phyloP scores from a whole-genome alignment of 2,888 invertebrate genomes.

The Xanthostigma xanthostigma region DNA sequence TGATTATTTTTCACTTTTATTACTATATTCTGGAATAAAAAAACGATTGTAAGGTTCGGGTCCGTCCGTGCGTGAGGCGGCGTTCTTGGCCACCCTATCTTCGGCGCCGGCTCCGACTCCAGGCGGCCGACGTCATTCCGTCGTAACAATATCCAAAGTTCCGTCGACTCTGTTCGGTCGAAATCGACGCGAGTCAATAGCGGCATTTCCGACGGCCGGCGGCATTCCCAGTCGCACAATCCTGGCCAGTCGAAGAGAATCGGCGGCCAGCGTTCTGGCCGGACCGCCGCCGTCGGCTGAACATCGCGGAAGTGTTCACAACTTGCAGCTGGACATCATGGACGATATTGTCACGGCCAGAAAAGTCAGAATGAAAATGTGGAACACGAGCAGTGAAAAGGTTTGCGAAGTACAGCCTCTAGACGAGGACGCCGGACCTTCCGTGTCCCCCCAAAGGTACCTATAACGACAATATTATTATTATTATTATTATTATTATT shows the following conservation, averaged over 20 bases:
- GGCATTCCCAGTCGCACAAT: slow-evolving; percentile 29
- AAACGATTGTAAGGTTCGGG: slow-evolving; percentile 30
- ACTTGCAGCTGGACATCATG: slow-evolving; percentile 75
- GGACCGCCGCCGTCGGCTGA: slow-evolving; percentile 59
- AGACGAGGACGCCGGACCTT: slow-evolving; percentile 41
- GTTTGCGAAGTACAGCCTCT: slow-evolving; percentile 72
- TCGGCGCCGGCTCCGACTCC: slow-evolving; percentile 55
- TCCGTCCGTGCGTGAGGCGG: slow-evolving; percentile 63
- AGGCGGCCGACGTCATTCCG: slow-evolving; percentile 69
- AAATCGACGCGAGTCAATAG: slow-evolving; percentile 65
- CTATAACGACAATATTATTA: too few species aligned
- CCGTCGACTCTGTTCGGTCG: slow-evolving; percentile 63
- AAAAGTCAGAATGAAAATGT: slow-evolving; percentile 70
- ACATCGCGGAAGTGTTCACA: slow-evolving; percentile 61
- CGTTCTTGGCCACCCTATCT: slow-evolving; percentile 68
- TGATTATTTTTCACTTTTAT: too few species aligned
- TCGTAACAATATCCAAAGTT: slow-evolving; percentile 72
- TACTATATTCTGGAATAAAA: too few species aligned
- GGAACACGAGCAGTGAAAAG: slow-evolving; percentile 62
- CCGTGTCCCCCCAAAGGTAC: slow-evolving; percentile 35
- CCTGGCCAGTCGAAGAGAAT: slow-evolving; percentile 23
- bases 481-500: too few species aligned
- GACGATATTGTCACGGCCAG: slow-evolving; percentile 73
- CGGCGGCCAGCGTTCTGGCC: slow-evolving; percentile 28
- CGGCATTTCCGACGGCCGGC: slow-evolving; percentile 49